Conservation (phyloP, 2,888 invertebrate genomes). For the Epsilonema sp. region DNA sequence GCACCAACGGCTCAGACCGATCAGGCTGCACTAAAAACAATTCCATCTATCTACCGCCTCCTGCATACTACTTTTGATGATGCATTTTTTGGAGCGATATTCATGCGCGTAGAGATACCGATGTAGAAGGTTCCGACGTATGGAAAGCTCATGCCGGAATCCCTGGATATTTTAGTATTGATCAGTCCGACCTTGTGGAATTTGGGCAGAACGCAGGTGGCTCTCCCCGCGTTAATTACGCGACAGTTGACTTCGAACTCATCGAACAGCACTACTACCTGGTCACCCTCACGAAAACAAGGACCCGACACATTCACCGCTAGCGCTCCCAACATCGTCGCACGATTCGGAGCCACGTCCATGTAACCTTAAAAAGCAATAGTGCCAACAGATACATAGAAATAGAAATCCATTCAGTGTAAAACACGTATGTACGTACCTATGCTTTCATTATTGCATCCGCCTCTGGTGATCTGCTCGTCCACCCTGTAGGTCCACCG, state of each 20-base stretch:
- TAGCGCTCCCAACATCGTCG: slow-evolving; percentile 67
- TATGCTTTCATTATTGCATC: slow-evolving; percentile 41
- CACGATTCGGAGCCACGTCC: not conserved
- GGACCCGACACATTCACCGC: slow-evolving; percentile 85
- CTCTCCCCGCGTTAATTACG: slow-evolving; percentile 3
- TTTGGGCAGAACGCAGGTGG: slow-evolving; percentile 8
- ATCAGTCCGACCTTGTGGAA: slow-evolving; percentile 14
- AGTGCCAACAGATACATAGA: too few relatives aligned
- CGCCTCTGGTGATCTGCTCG: slow-evolving; percentile 71
- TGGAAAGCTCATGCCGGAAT: slow-evolving; percentile 17
- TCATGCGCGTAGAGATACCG: slow-evolving; percentile 2
- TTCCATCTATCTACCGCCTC: not conserved
- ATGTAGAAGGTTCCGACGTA: slow-evolving; percentile 14
- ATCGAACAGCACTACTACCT: slow-evolving; percentile 36
- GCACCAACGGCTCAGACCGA: slow-evolving; percentile 12
- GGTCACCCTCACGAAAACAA: slow-evolving; percentile 54
- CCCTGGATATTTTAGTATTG: slow-evolving; percentile 14
- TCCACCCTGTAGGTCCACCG: slow-evolving; percentile 80
- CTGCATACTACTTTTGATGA: slow-evolving; percentile 13
- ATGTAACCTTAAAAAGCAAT: too few relatives aligned
- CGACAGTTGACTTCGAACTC: not conserved
- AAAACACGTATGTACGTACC: too few relatives aligned
- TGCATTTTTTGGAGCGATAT: too few relatives aligned
- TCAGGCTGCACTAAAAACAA: slow-evolving; percentile 13
- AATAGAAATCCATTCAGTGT: too few relatives aligned